phyloP scores from a whole-genome alignment of 2,888 invertebrate genomes.

The Aspidiotus destructor region DNA sequence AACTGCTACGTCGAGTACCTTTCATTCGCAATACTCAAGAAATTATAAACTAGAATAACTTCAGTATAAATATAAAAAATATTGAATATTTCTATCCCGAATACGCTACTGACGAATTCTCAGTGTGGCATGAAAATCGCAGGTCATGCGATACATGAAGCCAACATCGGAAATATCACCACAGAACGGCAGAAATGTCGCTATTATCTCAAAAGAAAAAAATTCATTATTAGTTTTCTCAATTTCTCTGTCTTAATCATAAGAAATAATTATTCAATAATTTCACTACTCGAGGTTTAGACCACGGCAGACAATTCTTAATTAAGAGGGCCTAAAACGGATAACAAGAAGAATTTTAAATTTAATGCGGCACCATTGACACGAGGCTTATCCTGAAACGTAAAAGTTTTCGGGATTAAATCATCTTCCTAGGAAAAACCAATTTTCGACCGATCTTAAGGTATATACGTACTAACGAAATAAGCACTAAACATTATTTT shows the following conservation, averaged over 20 bases:
- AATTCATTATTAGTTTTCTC: slow-evolving; percentile 11
- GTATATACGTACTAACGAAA: no score
- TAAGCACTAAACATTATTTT: no score
- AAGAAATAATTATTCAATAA: background rate
- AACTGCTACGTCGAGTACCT: no score
- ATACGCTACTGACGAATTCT: background rate
- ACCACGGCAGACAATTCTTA: background rate
- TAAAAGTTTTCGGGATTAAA: slow-evolving; percentile 10
- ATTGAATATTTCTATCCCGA: no score
- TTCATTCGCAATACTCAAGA: no score
- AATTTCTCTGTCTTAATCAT: background rate
- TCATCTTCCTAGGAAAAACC: no score
- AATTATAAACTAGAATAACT: no score
- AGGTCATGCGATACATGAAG: slow-evolving; percentile 17
- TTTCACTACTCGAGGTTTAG: background rate
- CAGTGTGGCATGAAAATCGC: background rate
- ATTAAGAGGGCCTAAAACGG: no score
- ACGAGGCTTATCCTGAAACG: slow-evolving; percentile 10
- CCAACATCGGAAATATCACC: slow-evolving; percentile 22
- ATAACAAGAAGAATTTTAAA: background rate
- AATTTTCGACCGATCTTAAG: no score
- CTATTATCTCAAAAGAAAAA: slow-evolving; percentile 24
- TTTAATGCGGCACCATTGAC: slow-evolving; percentile 3
- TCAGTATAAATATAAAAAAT: no score
- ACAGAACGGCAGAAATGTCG: slow-evolving; percentile 16